A percentile compares a stretch with the other conserved stretches of the same genome.
Conservation (phyloP, 1,140 invertebrate genomes). For the Tribolium castaneum region DNA sequence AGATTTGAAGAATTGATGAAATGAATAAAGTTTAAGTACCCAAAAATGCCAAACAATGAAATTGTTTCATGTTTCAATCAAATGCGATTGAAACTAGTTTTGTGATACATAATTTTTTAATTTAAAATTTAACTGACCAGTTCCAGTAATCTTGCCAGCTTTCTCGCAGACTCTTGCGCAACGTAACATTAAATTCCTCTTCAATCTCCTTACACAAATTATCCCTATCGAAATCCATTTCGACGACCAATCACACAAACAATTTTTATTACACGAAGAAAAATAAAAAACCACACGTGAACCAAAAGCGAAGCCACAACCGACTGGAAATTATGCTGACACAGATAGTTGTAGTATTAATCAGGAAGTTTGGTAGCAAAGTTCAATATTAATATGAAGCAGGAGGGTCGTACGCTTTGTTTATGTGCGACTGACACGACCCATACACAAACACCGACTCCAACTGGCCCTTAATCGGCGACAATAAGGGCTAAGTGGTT, state of each 20-base stretch:
- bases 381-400: conserved; percentile 45
- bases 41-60: neutral
- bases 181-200: conserved; percentile 48
- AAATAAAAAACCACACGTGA: conserved; percentile 8
- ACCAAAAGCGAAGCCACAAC: conserved; percentile 7
- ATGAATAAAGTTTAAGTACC: neutral
- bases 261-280: neutral
- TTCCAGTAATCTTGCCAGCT: conserved; percentile 58
- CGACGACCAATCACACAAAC: neutral
- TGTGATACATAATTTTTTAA: too few species aligned
- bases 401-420: conserved; percentile 28
- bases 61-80: neutral
- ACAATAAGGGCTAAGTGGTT: conserved; percentile 1
- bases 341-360: conserved; percentile 41
- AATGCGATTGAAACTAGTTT: neutral
- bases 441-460: neutral
- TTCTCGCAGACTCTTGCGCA: conserved; percentile 37
- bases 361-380: conserved; percentile 49
- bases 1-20: neutral
- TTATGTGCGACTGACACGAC: conserved; percentile 9
- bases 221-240: conserved; percentile 43
- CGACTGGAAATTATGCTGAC: conserved; percentile 34
- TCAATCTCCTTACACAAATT: conserved; percentile 48
- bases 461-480: conserved; percentile 3
- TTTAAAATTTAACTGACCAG: conserved; percentile 49